Percentiles rank a stretch among this genome's conserved stretches.
These are phyloP conservation scores for Triplophysa siluroides DNA, from an alignment of 2,113 vertebrate genomes.

Conservation along the genomic window DNA sequence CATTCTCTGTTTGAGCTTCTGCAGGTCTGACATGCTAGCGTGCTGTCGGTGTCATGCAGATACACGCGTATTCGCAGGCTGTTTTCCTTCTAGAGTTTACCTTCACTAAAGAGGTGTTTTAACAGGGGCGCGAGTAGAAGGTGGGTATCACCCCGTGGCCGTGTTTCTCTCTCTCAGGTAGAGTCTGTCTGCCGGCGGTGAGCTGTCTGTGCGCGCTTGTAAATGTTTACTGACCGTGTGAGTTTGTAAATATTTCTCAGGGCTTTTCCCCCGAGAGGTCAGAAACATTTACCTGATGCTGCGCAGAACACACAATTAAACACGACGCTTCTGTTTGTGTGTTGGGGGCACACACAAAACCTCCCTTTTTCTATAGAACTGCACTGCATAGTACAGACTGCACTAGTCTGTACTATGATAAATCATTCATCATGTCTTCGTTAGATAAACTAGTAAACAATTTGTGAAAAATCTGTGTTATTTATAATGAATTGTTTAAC, in stretches of 20 bases:
- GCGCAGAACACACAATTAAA: neutral
- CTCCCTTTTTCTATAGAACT: no score
- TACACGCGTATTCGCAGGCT: conserved; percentile 39
- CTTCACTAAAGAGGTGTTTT: conserved; percentile 64
- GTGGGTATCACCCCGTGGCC: conserved; percentile 50
- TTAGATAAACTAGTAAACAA: no score
- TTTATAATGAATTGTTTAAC: no score
- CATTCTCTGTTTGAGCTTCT: conserved; percentile 58
- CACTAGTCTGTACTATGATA: no score
- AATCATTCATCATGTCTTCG: no score
- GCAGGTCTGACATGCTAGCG: conserved; percentile 65
- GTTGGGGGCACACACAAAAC: conserved; percentile 31
- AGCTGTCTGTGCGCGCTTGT: conserved; percentile 3
- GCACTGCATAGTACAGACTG: no score
- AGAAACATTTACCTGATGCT: conserved; percentile 26
- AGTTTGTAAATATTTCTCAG: conserved; percentile 21
- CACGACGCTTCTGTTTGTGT: neutral
- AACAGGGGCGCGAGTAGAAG: conserved; percentile 66
- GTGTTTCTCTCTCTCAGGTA: conserved; percentile 66
- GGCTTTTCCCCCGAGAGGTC: neutral
- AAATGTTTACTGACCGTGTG: conserved; percentile 33
- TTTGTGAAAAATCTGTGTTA: no score
- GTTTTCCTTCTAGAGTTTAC: conserved; percentile 59
- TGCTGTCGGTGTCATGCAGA: conserved; percentile 40
- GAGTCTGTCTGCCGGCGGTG: neutral